Conservation (phyloP, 1,140 invertebrate genomes). For the Venustaconcha ellipsiformis region DNA sequence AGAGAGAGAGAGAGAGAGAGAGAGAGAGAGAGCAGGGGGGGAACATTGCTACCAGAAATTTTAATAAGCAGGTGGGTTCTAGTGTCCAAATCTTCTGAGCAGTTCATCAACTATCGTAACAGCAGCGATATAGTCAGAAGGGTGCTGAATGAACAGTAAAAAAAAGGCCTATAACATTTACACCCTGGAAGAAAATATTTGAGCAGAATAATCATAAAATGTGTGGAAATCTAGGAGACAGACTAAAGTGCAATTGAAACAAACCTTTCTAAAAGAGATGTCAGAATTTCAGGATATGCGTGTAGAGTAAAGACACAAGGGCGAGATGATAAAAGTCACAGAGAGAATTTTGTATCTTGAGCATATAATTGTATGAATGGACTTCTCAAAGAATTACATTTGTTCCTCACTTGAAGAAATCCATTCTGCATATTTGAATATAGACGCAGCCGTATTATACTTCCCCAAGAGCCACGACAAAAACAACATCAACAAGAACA, state of each 20-base stretch:
- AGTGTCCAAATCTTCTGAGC: background rate
- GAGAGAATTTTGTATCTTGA: background rate
- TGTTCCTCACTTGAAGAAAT: constrained; percentile 37
- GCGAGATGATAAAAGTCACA: background rate
- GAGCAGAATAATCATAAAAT: too few relatives aligned
- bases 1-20: background rate
- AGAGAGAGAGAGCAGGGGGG: too few relatives aligned
- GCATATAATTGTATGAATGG: constrained; percentile 32
- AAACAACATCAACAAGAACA: too few relatives aligned
- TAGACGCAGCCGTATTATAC: constrained; percentile 32
- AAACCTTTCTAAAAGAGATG: too few relatives aligned
- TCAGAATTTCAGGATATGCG: too few relatives aligned
- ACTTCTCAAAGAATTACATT: constrained; percentile 42
- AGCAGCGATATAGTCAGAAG: background rate
- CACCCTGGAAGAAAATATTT: too few relatives aligned
- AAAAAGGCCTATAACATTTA: too few relatives aligned
- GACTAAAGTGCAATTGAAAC: too few relatives aligned
- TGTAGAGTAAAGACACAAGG: background rate
- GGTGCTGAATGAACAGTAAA: background rate
- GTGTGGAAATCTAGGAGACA: too few relatives aligned
- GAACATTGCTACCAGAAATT: too few relatives aligned
- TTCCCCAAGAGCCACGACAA: background rate
- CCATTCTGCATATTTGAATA: constrained; percentile 39
- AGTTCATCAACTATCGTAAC: background rate
- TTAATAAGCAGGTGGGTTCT: background rate